Evolutionary conservation across 2,113 vertebrate genomes (phyloP).

Genomic region (Corvus hawaiiensis): DNA sequence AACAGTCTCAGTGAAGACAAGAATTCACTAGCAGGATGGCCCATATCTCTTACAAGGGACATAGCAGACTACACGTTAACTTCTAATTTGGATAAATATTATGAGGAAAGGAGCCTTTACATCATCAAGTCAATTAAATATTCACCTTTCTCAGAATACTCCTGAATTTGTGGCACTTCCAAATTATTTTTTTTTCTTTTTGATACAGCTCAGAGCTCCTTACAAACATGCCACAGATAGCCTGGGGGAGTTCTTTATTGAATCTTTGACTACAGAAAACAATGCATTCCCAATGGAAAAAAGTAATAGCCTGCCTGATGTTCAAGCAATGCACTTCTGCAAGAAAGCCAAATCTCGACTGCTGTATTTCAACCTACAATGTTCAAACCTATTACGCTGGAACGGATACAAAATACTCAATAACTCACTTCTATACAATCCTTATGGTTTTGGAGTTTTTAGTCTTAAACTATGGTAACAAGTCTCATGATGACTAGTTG

Average conservation of each 20-base stretch:
- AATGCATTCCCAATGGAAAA: background rate
- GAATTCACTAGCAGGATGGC: background rate
- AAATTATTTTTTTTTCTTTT: background rate
- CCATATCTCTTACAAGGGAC: background rate
- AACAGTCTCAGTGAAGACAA: background rate
- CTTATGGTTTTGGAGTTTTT: background rate
- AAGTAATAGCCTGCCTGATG: background rate
- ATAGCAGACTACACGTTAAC: background rate
- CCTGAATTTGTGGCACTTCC: background rate
- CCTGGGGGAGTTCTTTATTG: background rate
- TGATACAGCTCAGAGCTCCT: background rate
- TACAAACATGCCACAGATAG: background rate
- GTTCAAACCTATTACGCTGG: background rate
- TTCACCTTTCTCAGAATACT: background rate
- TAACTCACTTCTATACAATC: background rate
- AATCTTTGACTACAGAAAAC: background rate
- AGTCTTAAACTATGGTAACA: background rate
- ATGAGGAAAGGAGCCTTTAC: background rate
- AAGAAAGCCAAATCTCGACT: background rate
- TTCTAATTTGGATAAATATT: background rate
- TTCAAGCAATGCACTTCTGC: background rate
- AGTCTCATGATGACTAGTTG: conserved; percentile 41
- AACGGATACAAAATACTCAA: background rate
- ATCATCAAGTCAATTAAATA: background rate
- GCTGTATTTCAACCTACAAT: background rate